A percentile compares a stretch with the other conserved stretches of the same genome.
These are phyloP conservation scores for Phrynocephalus guinanensis DNA, from an alignment of 2,797 vertebrate genomes.

Conservation along the genomic window DNA sequence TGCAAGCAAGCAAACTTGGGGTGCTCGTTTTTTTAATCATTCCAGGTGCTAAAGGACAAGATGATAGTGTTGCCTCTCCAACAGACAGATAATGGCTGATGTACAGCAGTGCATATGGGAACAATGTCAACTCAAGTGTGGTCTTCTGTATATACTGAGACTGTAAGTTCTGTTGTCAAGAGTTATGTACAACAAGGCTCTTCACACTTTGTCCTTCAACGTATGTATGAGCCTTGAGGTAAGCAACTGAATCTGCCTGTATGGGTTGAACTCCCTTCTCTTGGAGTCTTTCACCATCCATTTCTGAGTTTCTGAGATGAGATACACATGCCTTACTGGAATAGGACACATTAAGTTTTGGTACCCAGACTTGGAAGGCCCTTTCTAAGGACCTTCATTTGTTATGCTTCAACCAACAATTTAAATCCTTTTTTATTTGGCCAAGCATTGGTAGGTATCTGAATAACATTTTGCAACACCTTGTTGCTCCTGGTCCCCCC, in stretches of 20 bases:
- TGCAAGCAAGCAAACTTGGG: background rate
- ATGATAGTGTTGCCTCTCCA: background rate
- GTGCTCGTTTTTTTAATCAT: background rate
- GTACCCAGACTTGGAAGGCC: background rate
- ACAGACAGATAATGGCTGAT: background rate
- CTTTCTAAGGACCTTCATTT: background rate
- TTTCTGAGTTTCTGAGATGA: too few relatives aligned
- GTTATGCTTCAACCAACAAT: background rate
- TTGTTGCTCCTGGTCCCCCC: background rate
- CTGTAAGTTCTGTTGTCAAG: too few relatives aligned
- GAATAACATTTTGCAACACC: background rate
- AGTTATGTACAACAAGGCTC: too few relatives aligned
- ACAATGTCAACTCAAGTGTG: too few relatives aligned
- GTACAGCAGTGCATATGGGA: too few relatives aligned
- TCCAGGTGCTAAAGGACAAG: background rate
- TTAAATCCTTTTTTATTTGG: slow-evolving; percentile 4
- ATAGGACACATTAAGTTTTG: background rate
- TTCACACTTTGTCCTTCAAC: too few relatives aligned
- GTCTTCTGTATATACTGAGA: too few relatives aligned
- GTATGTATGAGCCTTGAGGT: background rate
- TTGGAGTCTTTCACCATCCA: too few relatives aligned
- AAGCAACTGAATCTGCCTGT: background rate
- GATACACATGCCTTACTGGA: too few relatives aligned
- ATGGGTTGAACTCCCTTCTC: background rate
- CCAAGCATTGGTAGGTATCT: background rate